These are phyloP conservation scores for Gulo gulo DNA, from an alignment of 2,113 vertebrate genomes.

Conservation along the genomic window DNA sequence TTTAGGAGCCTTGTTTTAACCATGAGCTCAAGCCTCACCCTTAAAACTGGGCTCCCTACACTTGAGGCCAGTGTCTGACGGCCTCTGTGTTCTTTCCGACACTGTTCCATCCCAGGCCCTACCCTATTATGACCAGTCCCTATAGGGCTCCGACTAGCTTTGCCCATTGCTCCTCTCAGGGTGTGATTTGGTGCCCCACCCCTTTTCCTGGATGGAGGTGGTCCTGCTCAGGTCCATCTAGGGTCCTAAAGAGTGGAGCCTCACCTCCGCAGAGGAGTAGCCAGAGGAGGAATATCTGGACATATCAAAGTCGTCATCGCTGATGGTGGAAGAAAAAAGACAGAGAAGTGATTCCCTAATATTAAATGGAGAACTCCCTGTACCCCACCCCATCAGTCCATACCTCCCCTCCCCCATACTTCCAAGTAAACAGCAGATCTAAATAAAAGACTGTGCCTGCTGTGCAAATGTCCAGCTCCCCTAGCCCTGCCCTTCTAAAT, in stretches of 20 bases:
- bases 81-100: not conserved
- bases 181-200: not conserved
- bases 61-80: not conserved
- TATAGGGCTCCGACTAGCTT: not conserved
- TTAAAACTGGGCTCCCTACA: not conserved
- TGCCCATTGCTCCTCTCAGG: not conserved
- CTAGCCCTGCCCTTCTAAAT: not conserved
- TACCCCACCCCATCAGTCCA: not conserved
- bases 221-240: not conserved
- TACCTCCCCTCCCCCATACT: not conserved
- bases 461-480: not conserved
- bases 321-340: slow-evolving; percentile 73
- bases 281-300: slow-evolving; percentile 99
- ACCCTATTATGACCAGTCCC: accelerated
- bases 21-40: not conserved
- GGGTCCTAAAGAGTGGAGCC: slow-evolving; percentile 59
- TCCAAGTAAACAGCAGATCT: not conserved
- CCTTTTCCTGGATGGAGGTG: not conserved
- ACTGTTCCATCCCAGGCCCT: not conserved
- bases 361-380: not conserved
- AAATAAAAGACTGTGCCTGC: not conserved
- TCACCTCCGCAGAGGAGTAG: slow-evolving; percentile 99
- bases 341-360: slow-evolving; percentile 16
- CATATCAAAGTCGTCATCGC: slow-evolving; percentile 99
- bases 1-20: not conserved